These are phyloP conservation scores for Mus spicilegus DNA, from an alignment of 2,113 vertebrate genomes.

Conservation along the genomic window DNA sequence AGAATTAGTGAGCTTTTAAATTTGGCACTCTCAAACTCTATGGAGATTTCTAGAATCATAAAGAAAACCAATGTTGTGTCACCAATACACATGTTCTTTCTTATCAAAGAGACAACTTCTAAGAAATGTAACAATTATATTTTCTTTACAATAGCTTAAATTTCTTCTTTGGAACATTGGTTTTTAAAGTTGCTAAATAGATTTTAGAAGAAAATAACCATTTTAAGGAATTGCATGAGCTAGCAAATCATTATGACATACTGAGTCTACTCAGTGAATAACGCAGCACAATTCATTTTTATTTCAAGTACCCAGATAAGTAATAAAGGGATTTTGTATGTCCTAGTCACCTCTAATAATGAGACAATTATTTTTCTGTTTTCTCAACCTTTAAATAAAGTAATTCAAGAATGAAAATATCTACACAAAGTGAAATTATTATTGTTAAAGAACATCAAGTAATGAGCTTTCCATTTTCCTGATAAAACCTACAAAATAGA, in stretches of 20 bases:
- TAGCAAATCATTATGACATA: background rate
- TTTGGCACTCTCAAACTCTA: background rate
- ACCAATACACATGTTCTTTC: background rate
- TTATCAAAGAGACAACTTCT: background rate
- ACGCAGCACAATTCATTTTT: slow-evolving; percentile 15
- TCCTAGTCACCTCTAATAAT: background rate
- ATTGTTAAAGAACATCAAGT: background rate
- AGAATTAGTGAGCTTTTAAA: background rate
- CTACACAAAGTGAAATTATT: background rate
- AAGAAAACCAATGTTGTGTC: background rate
- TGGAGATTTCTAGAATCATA: slow-evolving; percentile 15
- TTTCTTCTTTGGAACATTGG: background rate
- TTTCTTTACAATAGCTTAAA: slow-evolving; percentile 16
- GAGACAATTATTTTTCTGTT: background rate
- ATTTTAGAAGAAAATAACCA: slow-evolving; percentile 18
- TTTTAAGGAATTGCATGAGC: slow-evolving; percentile 12
- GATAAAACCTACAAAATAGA: background rate
- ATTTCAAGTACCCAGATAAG: slow-evolving; percentile 10
- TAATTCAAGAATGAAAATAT: background rate
- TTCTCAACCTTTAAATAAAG: slow-evolving; percentile 6
- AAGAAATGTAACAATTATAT: slow-evolving; percentile 9
- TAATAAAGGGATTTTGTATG: background rate
- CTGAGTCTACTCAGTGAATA: slow-evolving; percentile 4
- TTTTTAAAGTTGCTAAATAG: slow-evolving; percentile 3
- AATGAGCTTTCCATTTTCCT: background rate